A percentile compares a stretch with the other conserved stretches of the same genome.
These are phyloP conservation scores for Kradibia gibbosae DNA, from an alignment of 1,140 invertebrate species.

Conservation along the genomic window DNA sequence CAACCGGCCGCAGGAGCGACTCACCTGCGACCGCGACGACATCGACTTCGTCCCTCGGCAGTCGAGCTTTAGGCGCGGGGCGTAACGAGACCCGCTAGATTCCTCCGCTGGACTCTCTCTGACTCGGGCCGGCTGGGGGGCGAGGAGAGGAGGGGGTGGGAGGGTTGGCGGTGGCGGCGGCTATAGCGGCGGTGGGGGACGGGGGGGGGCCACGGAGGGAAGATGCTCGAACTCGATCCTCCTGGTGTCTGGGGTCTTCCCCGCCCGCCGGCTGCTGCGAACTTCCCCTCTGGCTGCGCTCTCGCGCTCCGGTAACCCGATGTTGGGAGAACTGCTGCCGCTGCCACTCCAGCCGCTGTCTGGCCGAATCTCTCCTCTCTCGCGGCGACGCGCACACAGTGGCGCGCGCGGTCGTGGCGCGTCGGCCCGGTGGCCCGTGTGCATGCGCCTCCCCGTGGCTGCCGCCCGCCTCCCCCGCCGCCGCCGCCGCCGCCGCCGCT, in stretches of 20 bases:
- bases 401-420: neutral
- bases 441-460: conserved; percentile 3
- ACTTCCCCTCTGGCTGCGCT: neutral
- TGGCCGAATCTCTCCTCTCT: neutral
- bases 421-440: neutral
- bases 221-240: too few relatives aligned
- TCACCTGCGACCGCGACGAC: too few relatives aligned
- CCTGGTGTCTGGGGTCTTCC: neutral
- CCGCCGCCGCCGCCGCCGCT: neutral
- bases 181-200: neutral
- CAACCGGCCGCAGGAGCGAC: too few relatives aligned
- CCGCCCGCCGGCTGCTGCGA: neutral
- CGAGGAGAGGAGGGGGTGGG: neutral
- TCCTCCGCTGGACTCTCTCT: too few relatives aligned
- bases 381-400: conserved; percentile 4
- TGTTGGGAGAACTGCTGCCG: neutral
- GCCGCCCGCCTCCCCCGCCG: neutral
- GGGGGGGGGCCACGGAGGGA: neutral
- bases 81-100: too few relatives aligned
- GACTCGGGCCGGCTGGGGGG: neutral
- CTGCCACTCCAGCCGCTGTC: neutral
- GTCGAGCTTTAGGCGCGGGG: too few relatives aligned
- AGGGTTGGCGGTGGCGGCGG: neutral
- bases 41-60: too few relatives aligned
- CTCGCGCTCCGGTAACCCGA: neutral